Conservation (phyloP, 2,888 invertebrate species). For the Osmoderma eremita region DNA sequence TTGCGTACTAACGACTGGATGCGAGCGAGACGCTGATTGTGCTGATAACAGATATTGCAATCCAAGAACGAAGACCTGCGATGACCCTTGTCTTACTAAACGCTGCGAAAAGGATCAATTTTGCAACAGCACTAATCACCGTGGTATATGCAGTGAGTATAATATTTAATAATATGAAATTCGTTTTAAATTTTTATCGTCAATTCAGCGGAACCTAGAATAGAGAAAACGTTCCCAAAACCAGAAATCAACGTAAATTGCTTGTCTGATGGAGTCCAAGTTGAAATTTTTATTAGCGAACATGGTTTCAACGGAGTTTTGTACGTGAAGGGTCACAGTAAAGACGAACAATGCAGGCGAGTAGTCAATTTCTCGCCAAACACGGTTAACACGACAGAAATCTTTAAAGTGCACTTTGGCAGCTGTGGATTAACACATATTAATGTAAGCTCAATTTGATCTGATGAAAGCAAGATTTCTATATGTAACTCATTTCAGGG, state of each 20-base stretch:
- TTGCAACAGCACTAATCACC: slow-evolving; percentile 81
- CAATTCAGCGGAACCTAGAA: slow-evolving; percentile 54
- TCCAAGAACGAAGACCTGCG: slow-evolving; percentile 74
- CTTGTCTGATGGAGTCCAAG: slow-evolving; percentile 90
- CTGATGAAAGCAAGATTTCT: background rate
- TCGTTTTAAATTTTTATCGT: slow-evolving; percentile 12
- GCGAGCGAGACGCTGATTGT: slow-evolving; percentile 79
- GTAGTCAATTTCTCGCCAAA: slow-evolving; percentile 81
- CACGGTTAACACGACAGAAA: slow-evolving; percentile 72
- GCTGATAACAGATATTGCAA: slow-evolving; percentile 81
- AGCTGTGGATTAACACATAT: slow-evolving; percentile 91
- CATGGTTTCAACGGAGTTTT: slow-evolving; percentile 88
- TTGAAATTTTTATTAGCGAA: slow-evolving; percentile 77
- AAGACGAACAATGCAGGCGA: slow-evolving; percentile 88
- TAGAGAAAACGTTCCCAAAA: slow-evolving; percentile 74
- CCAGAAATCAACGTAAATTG: slow-evolving; percentile 91
- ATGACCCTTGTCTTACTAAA: slow-evolving; percentile 75
- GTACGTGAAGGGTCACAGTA: slow-evolving; percentile 94
- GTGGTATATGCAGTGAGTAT: slow-evolving; percentile 76
- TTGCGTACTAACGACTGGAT: slow-evolving; percentile 70
- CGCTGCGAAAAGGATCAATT: slow-evolving; percentile 55
- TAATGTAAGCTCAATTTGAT: slow-evolving; percentile 71
- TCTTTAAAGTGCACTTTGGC: slow-evolving; percentile 82
- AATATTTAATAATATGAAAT: too few species aligned
- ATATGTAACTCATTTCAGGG: slow-evolving; percentile 68